Evolutionary conservation across 2,113 vertebrate species (phyloP).

Genomic region (Phaethornis superciliosus): DNA sequence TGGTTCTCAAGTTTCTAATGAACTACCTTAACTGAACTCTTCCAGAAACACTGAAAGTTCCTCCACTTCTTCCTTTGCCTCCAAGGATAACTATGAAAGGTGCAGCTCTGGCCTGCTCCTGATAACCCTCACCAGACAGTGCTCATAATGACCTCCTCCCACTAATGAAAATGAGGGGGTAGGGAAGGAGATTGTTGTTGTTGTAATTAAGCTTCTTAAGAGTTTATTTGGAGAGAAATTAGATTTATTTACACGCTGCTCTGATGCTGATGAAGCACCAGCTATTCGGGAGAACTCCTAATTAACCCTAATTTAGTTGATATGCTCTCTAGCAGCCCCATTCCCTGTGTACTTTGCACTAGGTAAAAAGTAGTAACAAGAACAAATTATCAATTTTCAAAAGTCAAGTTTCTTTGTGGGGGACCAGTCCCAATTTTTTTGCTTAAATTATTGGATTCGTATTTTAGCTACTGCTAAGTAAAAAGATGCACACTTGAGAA

Average conservation of each 20-base stretch:
- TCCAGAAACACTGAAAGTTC: conserved; percentile 56
- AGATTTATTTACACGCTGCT: conserved; percentile 89
- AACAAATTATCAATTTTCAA: conserved; percentile 28
- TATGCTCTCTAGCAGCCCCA: conserved; percentile 55
- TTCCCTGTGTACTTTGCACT: conserved; percentile 33
- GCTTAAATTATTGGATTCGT: neutral
- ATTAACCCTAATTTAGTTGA: conserved; percentile 90
- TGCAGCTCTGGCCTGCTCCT: conserved; percentile 48
- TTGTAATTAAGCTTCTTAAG: conserved; percentile 82
- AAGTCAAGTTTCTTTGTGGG: neutral
- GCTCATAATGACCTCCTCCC: conserved; percentile 70
- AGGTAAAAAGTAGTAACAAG: conserved; percentile 52
- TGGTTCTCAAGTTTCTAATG: conserved; percentile 48
- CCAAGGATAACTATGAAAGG: conserved; percentile 66
- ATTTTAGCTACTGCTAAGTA: neutral
- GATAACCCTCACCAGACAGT: conserved; percentile 57
- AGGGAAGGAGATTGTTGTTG: conserved; percentile 61
- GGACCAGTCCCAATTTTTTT: neutral
- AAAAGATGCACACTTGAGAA: neutral
- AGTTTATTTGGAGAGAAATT: conserved; percentile 86
- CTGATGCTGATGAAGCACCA: conserved; percentile 84
- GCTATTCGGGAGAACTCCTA: conserved; percentile 85
- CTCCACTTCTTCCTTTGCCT: conserved; percentile 29
- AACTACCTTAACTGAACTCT: conserved; percentile 72
- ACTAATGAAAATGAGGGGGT: conserved; percentile 70